A percentile compares a stretch with the other conserved stretches of the same genome.
phyloP scores from a whole-genome alignment of 2,888 invertebrate species.

The Drosophila ochracea region DNA sequence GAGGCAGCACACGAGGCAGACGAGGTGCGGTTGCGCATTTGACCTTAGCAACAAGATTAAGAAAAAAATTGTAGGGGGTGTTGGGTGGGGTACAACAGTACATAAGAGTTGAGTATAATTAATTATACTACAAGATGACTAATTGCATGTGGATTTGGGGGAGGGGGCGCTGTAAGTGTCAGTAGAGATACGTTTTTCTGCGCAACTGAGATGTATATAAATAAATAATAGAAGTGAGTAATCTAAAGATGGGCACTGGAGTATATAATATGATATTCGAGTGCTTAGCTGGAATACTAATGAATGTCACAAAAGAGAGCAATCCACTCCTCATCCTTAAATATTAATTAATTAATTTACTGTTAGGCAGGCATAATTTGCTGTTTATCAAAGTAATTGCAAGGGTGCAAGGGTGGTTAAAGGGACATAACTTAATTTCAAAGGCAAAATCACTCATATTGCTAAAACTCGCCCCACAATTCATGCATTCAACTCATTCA shows the following conservation, averaged over 20 bases:
- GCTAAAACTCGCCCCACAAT: conserved; percentile 31
- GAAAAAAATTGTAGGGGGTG: not conserved
- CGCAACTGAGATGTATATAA: not conserved
- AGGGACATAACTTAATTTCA: conserved; percentile 3
- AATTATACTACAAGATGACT: conserved; percentile 31
- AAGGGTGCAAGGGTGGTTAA: not conserved
- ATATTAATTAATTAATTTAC: not conserved
- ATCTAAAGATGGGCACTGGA: not conserved
- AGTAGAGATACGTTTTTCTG: not conserved
- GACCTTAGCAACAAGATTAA: conserved; percentile 47
- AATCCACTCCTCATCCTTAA: not conserved
- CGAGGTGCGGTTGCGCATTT: conserved; percentile 12
- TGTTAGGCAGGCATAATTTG: not conserved
- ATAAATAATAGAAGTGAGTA: not conserved
- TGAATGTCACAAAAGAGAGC: not conserved
- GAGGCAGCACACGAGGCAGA: not conserved
- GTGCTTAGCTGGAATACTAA: not conserved
- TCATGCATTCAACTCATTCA: conserved; percentile 19
- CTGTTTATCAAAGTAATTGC: conserved; percentile 2
- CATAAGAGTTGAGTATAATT: conserved; percentile 12
- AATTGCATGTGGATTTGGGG: conserved; percentile 26
- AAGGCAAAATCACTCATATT: conserved; percentile 10
- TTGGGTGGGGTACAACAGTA: not conserved
- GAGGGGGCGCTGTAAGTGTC: not conserved
- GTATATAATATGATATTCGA: not conserved